Percentiles rank a stretch among this genome's conserved stretches.
phyloP scores from a whole-genome alignment of 1,140 invertebrate genomes.

The Liolophura sinensis region DNA sequence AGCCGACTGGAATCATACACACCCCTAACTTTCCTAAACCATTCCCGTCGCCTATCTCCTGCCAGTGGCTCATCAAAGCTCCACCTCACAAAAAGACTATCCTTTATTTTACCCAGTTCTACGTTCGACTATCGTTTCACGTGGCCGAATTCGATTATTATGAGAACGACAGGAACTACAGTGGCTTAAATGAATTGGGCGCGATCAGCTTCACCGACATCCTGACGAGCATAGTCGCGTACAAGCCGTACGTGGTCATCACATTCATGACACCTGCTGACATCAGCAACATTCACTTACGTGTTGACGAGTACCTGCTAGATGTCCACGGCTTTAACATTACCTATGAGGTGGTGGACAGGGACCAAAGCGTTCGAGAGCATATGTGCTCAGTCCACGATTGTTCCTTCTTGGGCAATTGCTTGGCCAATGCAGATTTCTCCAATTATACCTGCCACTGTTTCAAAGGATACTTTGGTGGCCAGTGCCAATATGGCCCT shows the following conservation, averaged over 20 bases:
- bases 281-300: constrained; percentile 79
- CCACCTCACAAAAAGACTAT: constrained; percentile 66
- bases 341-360: constrained; percentile 77
- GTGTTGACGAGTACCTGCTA: constrained; percentile 77
- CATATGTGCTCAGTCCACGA: constrained; percentile 75
- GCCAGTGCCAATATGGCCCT: constrained; percentile 57
- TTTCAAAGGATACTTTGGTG: constrained; percentile 54
- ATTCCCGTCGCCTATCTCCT: constrained; percentile 79
- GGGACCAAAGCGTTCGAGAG: constrained; percentile 58
- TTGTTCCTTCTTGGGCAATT: constrained; percentile 83
- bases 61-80: constrained; percentile 84
- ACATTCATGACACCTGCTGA: constrained; percentile 69
- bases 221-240: constrained; percentile 62
- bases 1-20: constrained; percentile 64
- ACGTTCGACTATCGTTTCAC: constrained; percentile 76
- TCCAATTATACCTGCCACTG: constrained; percentile 61
- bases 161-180: constrained; percentile 28
- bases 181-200: constrained; percentile 41
- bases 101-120: constrained; percentile 86
- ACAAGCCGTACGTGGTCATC: constrained; percentile 76
- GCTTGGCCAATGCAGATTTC: constrained; percentile 71
- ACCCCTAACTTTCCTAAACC: constrained; percentile 81
- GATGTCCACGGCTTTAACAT: constrained; percentile 91
- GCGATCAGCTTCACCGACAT: constrained; percentile 54
- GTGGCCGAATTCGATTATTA: constrained; percentile 77